Percentiles rank a stretch among this genome's conserved stretches.
Evolutionary conservation across 2,888 invertebrate species (phyloP).

Genomic region (Drosophila anomalata): DNA sequence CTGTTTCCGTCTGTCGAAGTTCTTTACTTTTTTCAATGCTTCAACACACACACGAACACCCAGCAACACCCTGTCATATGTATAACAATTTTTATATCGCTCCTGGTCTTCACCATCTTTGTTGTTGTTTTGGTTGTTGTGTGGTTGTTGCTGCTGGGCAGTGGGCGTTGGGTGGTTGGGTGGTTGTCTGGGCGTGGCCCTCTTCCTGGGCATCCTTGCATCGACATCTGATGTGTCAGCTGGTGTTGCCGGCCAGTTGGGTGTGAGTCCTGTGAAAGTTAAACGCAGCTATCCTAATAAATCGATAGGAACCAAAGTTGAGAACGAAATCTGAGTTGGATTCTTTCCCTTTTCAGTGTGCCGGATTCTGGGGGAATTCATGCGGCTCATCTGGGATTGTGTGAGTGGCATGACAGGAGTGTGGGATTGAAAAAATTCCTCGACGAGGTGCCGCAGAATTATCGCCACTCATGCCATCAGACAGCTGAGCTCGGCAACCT

Average conservation of each 20-base stretch:
- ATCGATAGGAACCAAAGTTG: constrained; percentile 60
- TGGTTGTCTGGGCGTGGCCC: constrained; percentile 59
- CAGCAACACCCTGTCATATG: constrained; percentile 50
- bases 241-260: constrained; percentile 36
- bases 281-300: constrained; percentile 67
- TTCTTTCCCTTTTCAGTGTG: constrained; percentile 10
- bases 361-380: neutral
- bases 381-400: constrained; percentile 26
- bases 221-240: constrained; percentile 75
- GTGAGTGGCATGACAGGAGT: constrained; percentile 3
- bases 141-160: constrained; percentile 16
- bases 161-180: constrained; percentile 49
- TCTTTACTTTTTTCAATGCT: constrained; percentile 78
- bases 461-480: constrained; percentile 19
- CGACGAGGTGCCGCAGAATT: neutral
- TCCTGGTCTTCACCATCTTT: constrained; percentile 45
- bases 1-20: constrained; percentile 83
- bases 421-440: neutral
- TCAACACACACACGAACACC: constrained; percentile 54
- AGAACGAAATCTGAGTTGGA: constrained; percentile 21
- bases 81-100: constrained; percentile 70
- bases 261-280: constrained; percentile 53
- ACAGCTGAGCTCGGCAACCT: constrained; percentile 27
- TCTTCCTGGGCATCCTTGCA: constrained; percentile 51
- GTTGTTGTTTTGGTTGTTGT: constrained; percentile 20